phyloP scores from a whole-genome alignment of 2,888 invertebrate species.

The Oscheius sp. region DNA sequence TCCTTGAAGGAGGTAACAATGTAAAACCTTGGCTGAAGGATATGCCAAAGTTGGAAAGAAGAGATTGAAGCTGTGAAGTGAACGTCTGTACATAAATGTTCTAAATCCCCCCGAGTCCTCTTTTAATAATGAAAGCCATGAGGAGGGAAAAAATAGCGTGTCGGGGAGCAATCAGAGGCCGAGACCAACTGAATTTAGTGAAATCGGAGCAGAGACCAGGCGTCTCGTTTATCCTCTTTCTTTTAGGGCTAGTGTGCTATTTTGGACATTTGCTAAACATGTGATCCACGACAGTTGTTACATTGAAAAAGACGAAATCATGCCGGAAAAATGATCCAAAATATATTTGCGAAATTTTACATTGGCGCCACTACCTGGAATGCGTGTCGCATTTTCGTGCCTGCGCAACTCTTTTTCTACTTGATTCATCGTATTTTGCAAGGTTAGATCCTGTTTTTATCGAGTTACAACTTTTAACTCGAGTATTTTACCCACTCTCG shows the following conservation, averaged over 20 bases:
- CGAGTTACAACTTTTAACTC: no score
- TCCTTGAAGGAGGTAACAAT: conserved; percentile 31
- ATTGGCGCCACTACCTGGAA: no score
- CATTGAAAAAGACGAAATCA: no score
- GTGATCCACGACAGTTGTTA: no score
- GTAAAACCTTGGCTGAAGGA: conserved; percentile 32
- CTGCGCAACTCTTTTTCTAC: no score
- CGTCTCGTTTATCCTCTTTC: not conserved
- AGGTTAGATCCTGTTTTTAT: no score
- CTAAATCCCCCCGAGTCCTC: not conserved
- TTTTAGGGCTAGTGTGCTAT: not conserved
- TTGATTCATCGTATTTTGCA: no score
- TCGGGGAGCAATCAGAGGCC: conserved; percentile 21
- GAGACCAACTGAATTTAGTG: conserved; percentile 1
- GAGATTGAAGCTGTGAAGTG: not conserved
- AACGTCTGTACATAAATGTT: not conserved
- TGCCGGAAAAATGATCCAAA: no score
- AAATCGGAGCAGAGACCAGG: not conserved
- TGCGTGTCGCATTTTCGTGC: no score
- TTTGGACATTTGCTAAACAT: not conserved
- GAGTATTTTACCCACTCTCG: no score
- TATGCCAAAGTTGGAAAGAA: conserved; percentile 14
- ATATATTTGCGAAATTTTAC: no score
- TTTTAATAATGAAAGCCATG: not conserved
- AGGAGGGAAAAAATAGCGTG: conserved; percentile 19